A percentile compares a stretch with the other conserved stretches of the same genome.
phyloP scores from a whole-genome alignment of 2,797 vertebrate genomes.

The Sebastes reedi region DNA sequence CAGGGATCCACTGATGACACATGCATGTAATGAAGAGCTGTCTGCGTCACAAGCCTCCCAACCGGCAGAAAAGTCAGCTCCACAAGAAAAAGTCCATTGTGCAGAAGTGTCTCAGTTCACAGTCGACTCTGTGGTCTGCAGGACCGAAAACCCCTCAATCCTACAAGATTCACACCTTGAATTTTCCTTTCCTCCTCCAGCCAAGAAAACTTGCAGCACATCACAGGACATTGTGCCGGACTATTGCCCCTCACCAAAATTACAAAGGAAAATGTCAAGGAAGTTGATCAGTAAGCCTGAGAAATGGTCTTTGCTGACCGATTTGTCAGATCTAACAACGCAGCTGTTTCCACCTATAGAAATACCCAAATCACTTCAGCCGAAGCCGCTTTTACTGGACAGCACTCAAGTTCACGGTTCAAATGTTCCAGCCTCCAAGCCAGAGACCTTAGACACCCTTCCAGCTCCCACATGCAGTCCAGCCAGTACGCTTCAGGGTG shows the following conservation, averaged over 20 bases:
- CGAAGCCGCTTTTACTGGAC: slow-evolving; percentile 37
- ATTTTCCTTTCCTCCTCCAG: slow-evolving; percentile 82
- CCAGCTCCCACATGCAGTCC: slow-evolving; percentile 1
- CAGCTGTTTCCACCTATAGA: slow-evolving; percentile 77
- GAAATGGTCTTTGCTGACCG: slow-evolving; percentile 74
- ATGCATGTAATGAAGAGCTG: slow-evolving; percentile 45
- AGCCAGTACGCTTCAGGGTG: slow-evolving; percentile 2
- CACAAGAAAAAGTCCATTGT: slow-evolving; percentile 26
- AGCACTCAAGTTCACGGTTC: slow-evolving; percentile 3
- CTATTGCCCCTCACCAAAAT: slow-evolving; percentile 81
- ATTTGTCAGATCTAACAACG: slow-evolving; percentile 73
- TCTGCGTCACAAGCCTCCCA: slow-evolving; percentile 36
- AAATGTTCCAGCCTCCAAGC: slow-evolving; percentile 16
- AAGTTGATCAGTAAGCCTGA: slow-evolving; percentile 76
- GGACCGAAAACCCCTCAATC: slow-evolving; percentile 44
- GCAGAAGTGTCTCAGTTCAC: slow-evolving; percentile 56
- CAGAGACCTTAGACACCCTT: slow-evolving; percentile 12
- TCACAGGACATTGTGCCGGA: slow-evolving; percentile 80
- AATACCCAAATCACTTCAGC: slow-evolving; percentile 63
- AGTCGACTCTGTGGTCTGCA: slow-evolving; percentile 41
- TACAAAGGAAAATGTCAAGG: slow-evolving; percentile 85
- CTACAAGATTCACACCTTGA: slow-evolving; percentile 68
- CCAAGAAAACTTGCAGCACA: slow-evolving; percentile 83
- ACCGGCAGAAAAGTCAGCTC: slow-evolving; percentile 19
- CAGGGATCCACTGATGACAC: slow-evolving; percentile 32